Conservation (phyloP, 2,888 invertebrate genomes). For the Hyalella azteca region DNA sequence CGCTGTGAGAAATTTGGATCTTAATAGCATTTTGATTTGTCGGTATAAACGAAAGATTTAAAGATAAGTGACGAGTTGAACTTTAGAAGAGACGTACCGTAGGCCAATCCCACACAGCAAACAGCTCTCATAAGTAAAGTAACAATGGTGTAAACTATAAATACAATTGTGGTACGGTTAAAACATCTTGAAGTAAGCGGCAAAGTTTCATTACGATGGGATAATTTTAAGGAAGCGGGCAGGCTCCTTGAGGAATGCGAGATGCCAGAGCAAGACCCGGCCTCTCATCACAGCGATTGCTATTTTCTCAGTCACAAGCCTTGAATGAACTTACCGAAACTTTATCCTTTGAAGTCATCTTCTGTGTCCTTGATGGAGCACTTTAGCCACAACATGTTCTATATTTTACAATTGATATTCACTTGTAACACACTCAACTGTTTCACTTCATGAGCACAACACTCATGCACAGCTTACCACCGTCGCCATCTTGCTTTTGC, state of each 20-base stretch:
- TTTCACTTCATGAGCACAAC: slow-evolving; percentile 1
- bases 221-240: slow-evolving; percentile 24
- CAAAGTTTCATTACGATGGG: neutral
- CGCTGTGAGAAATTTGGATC: too few relatives aligned
- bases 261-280: neutral
- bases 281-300: neutral
- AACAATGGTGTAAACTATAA: too few relatives aligned
- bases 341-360: slow-evolving; percentile 33
- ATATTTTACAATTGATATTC: neutral
- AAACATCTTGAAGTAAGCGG: too few relatives aligned
- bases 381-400: slow-evolving; percentile 27
- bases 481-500: slow-evolving; percentile 31
- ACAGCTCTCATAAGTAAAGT: too few relatives aligned
- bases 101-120: too few relatives aligned
- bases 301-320: neutral
- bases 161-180: too few relatives aligned
- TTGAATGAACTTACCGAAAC: neutral
- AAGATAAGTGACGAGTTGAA: too few relatives aligned
- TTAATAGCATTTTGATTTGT: too few relatives aligned
- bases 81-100: too few relatives aligned
- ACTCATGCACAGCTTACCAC: slow-evolving; percentile 3
- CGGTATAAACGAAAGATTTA: too few relatives aligned
- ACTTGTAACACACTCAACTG: slow-evolving; percentile 8
- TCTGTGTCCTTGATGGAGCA: neutral
- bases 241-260: slow-evolving; percentile 20